Conservation (phyloP, 2,797 vertebrate species). For the Ibycter americanus region DNA sequence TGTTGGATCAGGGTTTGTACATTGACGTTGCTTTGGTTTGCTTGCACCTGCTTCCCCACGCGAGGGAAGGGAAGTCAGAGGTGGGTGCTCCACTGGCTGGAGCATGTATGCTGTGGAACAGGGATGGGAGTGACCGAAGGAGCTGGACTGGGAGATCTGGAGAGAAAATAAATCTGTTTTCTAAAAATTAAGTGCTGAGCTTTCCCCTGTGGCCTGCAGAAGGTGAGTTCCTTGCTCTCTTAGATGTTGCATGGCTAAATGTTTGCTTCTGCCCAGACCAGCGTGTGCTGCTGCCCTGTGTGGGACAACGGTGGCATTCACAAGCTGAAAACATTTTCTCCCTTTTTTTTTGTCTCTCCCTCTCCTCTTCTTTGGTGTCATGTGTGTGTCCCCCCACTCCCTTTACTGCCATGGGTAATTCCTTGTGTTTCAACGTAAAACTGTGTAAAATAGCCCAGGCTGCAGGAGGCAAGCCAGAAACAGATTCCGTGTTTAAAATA, state of each 20-base stretch:
- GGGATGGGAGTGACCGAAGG: rapidly evolving
- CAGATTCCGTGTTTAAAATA: not conserved
- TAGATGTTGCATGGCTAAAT: not conserved
- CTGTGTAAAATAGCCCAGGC: not conserved
- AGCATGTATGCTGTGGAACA: not conserved
- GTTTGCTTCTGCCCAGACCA: not conserved
- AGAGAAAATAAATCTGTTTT: not conserved
- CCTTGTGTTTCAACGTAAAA: not conserved
- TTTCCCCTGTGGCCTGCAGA: not conserved
- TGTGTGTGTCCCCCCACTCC: no score
- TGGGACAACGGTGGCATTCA: not conserved
- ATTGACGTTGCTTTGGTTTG: rapidly evolving
- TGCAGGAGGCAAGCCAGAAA: not conserved
- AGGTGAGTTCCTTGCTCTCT: not conserved
- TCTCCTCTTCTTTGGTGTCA: not conserved
- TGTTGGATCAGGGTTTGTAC: not conserved
- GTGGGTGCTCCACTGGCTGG: not conserved
- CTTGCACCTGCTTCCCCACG: not conserved
- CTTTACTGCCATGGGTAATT: not conserved
- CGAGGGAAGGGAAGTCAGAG: not conserved
- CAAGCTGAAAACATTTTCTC: not conserved
- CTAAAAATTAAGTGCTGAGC: not conserved
- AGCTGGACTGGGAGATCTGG: not conserved
- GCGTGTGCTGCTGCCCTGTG: not conserved
- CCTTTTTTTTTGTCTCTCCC: not conserved